These are phyloP conservation scores for Aleadryas rufinucha DNA, from an alignment of 2,113 vertebrate species.

Conservation along the genomic window DNA sequence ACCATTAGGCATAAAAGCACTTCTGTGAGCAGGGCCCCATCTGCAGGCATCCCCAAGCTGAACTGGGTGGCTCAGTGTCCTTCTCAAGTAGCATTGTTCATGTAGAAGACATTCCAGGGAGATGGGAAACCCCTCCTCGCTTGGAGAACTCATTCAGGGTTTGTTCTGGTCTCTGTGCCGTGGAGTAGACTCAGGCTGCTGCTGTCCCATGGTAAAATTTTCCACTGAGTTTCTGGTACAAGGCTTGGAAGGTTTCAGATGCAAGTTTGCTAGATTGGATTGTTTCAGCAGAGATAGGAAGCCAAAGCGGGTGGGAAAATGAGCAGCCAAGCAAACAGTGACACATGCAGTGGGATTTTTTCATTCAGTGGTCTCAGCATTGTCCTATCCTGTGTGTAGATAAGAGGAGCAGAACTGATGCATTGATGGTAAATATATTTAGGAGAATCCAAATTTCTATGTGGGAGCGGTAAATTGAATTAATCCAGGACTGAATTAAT, in stretches of 20 bases:
- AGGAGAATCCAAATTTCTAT: background rate
- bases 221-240: background rate
- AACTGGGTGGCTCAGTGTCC: background rate
- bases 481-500: background rate
- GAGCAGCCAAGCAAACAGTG: fast-evolving
- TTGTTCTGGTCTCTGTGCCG: background rate
- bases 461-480: background rate
- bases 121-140: background rate
- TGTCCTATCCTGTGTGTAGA: background rate
- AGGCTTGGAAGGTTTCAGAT: background rate
- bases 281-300: background rate
- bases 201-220: background rate
- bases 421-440: background rate
- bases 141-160: background rate
- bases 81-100: background rate
- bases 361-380: background rate
- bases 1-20: background rate
- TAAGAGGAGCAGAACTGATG: background rate
- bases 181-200: background rate
- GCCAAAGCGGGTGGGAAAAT: fast-evolving
- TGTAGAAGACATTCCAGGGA: conserved; percentile 22
- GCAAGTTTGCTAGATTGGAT: background rate
- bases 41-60: background rate
- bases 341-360: background rate
- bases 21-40: conserved; percentile 12